These are phyloP conservation scores for Epiblema foenella DNA, from an alignment of 2,888 invertebrate species.

Conservation along the genomic window DNA sequence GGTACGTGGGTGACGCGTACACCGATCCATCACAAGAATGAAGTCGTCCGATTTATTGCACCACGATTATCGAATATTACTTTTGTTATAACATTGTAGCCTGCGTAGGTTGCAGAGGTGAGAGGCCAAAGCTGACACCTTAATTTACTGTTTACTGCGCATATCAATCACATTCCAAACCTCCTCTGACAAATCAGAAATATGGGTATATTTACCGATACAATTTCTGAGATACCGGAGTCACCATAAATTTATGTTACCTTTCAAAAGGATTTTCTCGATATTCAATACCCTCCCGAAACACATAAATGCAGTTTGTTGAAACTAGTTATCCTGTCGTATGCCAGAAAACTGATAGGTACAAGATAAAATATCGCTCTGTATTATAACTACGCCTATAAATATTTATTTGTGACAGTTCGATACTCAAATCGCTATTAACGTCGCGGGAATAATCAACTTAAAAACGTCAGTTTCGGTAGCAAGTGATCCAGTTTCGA, in stretches of 20 bases:
- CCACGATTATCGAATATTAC: conserved; percentile 65
- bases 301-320: conserved; percentile 20
- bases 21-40: conserved; percentile 72
- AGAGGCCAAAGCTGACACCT: conserved; percentile 55
- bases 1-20: conserved; percentile 73
- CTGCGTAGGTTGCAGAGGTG: conserved; percentile 58
- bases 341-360: conserved; percentile 23
- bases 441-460: conserved; percentile 66
- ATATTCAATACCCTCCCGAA: conserved; percentile 11
- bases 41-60: conserved; percentile 74
- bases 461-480: conserved; percentile 65
- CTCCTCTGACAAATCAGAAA: conserved; percentile 17
- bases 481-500: conserved; percentile 76
- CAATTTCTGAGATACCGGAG: conserved; percentile 4
- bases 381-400: conserved; percentile 28
- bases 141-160: conserved; percentile 35
- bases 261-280: conserved; percentile 7
- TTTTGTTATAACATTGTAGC: conserved; percentile 66
- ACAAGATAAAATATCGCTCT: conserved; percentile 15
- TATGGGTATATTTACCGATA: not conserved
- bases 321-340: not conserved
- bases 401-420: conserved; percentile 35
- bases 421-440: conserved; percentile 55
- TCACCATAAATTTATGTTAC: conserved; percentile 14
- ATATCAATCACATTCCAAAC: conserved; percentile 16